These are phyloP conservation scores for Nematostella vectensis DNA, from an alignment of 92 coral and sea anemone species.

Conservation along the genomic window DNA sequence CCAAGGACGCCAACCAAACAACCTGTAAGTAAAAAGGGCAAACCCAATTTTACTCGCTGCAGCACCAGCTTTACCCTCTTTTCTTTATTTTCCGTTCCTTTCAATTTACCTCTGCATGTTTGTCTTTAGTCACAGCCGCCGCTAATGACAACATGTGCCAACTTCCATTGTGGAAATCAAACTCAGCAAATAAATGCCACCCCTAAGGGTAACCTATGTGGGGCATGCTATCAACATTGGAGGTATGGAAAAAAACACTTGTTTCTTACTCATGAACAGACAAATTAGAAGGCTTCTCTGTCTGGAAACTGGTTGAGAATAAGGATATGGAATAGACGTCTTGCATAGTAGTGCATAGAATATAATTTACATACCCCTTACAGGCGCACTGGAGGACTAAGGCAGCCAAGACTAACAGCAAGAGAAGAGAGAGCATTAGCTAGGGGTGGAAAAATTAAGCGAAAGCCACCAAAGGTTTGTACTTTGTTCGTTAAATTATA, in stretches of 20 bases:
- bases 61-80: too few species aligned
- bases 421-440: constrained; percentile 62
- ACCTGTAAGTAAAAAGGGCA: constrained; percentile 22
- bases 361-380: too few species aligned
- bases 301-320: too few species aligned
- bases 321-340: too few species aligned
- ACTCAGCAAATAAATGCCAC: constrained; percentile 71
- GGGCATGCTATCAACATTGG: constrained; percentile 87
- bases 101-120: not conserved
- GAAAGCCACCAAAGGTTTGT: constrained; percentile 85
- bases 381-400: constrained; percentile 85
- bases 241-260: too few species aligned
- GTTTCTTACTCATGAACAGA: too few species aligned
- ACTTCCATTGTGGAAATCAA: constrained; percentile 64
- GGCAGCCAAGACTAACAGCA: constrained; percentile 67
- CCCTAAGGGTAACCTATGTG: constrained; percentile 79
- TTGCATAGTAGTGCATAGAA: too few species aligned
- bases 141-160: constrained; percentile 40
- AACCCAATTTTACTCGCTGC: not conserved
- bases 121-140: constrained; percentile 33
- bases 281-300: too few species aligned
- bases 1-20: constrained; percentile 57
- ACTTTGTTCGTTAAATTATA: too few species aligned
- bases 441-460: constrained; percentile 55
- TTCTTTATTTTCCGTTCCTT: too few species aligned